Percentiles rank a stretch among this genome's conserved stretches.
Conservation (phyloP, 1,140 invertebrate genomes). For the Drosophila neocordata region DNA sequence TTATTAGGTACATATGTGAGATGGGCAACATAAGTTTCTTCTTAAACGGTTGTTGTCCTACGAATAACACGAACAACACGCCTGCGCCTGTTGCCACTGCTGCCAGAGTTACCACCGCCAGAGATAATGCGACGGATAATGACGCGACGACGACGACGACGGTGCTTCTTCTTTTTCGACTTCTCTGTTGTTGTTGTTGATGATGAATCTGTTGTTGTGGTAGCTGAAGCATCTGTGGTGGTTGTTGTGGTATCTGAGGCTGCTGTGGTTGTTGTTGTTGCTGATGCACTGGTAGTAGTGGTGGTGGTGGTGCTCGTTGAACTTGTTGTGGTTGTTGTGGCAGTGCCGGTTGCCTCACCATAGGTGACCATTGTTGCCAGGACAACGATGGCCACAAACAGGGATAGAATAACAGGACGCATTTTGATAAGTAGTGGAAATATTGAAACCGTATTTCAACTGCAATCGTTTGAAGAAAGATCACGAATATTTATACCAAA, state of each 20-base stretch:
- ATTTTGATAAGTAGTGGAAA: background rate
- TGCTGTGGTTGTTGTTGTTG: background rate
- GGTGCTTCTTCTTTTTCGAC: background rate
- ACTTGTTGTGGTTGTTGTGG: background rate
- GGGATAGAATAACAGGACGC: background rate
- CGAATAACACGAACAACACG: background rate
- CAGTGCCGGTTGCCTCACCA: background rate
- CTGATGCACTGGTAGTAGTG: background rate
- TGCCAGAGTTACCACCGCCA: background rate
- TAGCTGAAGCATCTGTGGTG: background rate
- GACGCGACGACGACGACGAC: background rate
- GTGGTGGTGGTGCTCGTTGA: background rate
- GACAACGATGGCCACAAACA: background rate
- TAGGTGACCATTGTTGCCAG: background rate
- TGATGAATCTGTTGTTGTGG: background rate
- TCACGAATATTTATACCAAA: conserved; percentile 6
- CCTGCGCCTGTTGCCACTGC: background rate
- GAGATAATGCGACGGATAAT: background rate
- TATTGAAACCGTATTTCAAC: background rate
- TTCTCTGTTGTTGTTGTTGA: background rate
- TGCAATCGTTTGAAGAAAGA: background rate
- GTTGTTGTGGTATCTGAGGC: background rate
- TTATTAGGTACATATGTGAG: conserved; percentile 4
- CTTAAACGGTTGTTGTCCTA: background rate
- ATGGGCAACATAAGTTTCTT: background rate